Evolutionary conservation across 2,888 invertebrate genomes (phyloP), one percentile per base, ranked within the genome.

Genomic region (Thereva nobilitata): DNA sequence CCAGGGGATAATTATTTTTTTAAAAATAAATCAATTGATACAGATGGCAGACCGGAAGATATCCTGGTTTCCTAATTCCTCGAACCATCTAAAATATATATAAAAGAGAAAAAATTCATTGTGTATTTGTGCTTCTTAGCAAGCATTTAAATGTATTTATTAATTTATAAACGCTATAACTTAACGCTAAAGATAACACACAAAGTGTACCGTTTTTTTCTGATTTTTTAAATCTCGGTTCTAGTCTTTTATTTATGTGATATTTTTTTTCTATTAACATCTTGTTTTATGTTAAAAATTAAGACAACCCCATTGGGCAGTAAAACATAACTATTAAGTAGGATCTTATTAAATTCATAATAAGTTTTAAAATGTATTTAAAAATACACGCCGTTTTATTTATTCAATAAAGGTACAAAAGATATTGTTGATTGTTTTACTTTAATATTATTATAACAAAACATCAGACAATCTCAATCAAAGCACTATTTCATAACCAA

Each of bases 21-120:
- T 56, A 75, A 75, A 71, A 79, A 78, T 68, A 79, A 79, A 67
- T 76, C 78, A 9, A 70, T 78, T 64, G 78, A 78, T 63, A 72
- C 73, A 1, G 76, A 76, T n/a, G 73, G 72, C 41, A 54, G 76
- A 50, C 74, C 74, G 5, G 78, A 78, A 67, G 78, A 78, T 67
- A 72, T 78, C 35, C 63, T 76, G 49, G 72, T 78, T 70, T 76
- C 77, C 53, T 78, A 77, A 68, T 35, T 37, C 12, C 35, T 44
- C 38, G 45, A 56, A 41, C 10, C 23, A 23, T 23, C 23, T 23
- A 23, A 23, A 23, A 23, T 23, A 23, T 23, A 23, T 23, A 23
- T 23, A 23, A 23, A 23, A 23, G 23, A 23, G 23, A 23, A 23
- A 42, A 56, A 5, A 7, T 4, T 3, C 23, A 40, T 50, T 34